Evolutionary conservation across 2,797 vertebrate genomes (phyloP).

Genomic region (Pipistrellus kuhlii): DNA sequence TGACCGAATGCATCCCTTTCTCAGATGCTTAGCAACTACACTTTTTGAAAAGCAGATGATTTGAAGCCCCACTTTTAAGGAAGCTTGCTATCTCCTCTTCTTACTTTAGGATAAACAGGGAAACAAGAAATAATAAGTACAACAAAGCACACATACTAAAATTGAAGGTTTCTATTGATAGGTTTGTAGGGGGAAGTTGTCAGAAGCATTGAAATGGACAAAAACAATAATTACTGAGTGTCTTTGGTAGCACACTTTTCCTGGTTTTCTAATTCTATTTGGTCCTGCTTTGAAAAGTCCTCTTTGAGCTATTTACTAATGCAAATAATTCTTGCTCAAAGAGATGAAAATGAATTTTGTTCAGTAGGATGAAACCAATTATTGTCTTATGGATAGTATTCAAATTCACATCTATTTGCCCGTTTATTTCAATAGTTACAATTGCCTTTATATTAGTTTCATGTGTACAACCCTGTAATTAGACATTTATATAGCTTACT

Average conservation of each 20-base stretch:
- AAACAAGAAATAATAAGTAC: constrained; percentile 60
- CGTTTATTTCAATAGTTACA: constrained; percentile 31
- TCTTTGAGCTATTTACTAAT: constrained; percentile 44
- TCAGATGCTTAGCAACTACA: neutral
- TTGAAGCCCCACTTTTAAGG: constrained; percentile 59
- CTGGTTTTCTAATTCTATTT: neutral
- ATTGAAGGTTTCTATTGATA: constrained; percentile 46
- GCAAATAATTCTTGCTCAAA: constrained; percentile 33
- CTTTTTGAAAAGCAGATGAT: constrained; percentile 62
- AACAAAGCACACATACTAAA: neutral
- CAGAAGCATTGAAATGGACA: neutral
- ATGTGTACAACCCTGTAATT: neutral
- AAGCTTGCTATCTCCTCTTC: neutral
- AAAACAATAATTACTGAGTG: neutral
- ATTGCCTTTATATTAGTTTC: constrained; percentile 16
- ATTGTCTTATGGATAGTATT: constrained; percentile 46
- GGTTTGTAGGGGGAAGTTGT: neutral
- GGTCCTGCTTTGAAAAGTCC: neutral
- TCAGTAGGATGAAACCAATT: constrained; percentile 7
- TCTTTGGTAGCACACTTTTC: neutral
- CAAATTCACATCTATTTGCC: constrained; percentile 53
- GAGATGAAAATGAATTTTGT: constrained; percentile 55
- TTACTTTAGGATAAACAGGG: neutral
- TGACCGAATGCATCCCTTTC: neutral
- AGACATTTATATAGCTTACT: neutral